Conservation (phyloP, 2,888 invertebrate genomes). For the Callimorpha dominula region DNA sequence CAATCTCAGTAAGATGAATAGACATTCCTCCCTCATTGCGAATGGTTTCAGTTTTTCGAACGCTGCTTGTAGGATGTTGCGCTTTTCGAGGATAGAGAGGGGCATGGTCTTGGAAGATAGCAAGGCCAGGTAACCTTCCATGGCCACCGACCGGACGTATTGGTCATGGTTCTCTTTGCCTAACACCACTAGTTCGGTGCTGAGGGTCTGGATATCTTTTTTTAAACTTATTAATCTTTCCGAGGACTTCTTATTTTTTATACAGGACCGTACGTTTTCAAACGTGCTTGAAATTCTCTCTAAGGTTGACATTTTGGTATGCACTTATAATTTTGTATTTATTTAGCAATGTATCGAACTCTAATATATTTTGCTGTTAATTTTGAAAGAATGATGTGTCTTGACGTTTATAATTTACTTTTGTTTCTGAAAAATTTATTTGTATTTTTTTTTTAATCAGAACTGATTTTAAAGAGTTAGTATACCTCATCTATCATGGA, state of each 20-base stretch:
- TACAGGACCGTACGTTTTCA: conserved; percentile 66
- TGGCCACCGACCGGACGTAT: conserved; percentile 72
- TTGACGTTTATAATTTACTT: conserved; percentile 1
- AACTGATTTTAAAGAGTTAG: background rate
- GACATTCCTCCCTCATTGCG: conserved; percentile 71
- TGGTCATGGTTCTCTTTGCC: conserved; percentile 76
- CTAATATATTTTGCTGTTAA: conserved; percentile 12
- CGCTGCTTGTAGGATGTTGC: conserved; percentile 67
- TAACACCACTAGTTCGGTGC: conserved; percentile 68
- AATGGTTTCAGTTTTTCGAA: conserved; percentile 74
- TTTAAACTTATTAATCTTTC: conserved; percentile 69
- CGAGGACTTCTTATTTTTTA: conserved; percentile 70
- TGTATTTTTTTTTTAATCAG: conserved; percentile 2
- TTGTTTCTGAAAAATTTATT: conserved; percentile 2
- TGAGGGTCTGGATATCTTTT: conserved; percentile 70
- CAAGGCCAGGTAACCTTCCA: conserved; percentile 78
- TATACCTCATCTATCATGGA: background rate
- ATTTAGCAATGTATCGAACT: background rate
- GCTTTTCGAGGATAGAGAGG: conserved; percentile 70
- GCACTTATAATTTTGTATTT: conserved; percentile 10
- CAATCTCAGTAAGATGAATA: conserved; percentile 85
- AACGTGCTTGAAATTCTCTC: conserved; percentile 78
- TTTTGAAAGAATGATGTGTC: conserved; percentile 14
- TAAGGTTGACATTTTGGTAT: conserved; percentile 34
- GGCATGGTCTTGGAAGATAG: conserved; percentile 76